Percentiles rank a stretch among this genome's conserved stretches.
Evolutionary conservation across 2,888 invertebrate genomes (phyloP).

Genomic region (Leptura quadrifasciata): DNA sequence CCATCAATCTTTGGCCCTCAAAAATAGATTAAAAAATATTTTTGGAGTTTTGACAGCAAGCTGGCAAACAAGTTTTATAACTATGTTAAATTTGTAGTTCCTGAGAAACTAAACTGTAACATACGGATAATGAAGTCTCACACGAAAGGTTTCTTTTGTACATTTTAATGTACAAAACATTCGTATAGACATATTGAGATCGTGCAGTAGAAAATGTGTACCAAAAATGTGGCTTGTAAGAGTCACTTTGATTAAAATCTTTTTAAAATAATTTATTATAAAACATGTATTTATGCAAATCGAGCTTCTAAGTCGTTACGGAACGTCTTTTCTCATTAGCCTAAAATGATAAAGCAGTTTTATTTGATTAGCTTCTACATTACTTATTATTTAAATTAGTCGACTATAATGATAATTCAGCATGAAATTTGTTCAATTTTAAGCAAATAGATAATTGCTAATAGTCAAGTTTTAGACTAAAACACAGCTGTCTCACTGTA

Average conservation of each 20-base stretch:
- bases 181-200: no score
- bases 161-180: no score
- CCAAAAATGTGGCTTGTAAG: background rate
- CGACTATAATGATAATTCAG: background rate
- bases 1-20: no score
- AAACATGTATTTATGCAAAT: conserved; percentile 1
- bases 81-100: no score
- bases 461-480: background rate
- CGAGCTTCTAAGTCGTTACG: background rate
- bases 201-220: no score
- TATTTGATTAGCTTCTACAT: background rate
- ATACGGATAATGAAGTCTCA: no score
- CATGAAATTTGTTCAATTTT: background rate
- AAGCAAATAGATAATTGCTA: background rate
- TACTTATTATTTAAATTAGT: background rate
- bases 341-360: background rate
- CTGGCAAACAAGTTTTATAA: no score
- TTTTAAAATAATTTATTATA: background rate
- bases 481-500: background rate
- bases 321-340: background rate
- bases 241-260: background rate
- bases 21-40: no score
- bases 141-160: no score
- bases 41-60: no score
- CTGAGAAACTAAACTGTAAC: no score